Percentiles rank a stretch among this genome's conserved stretches.
Evolutionary conservation across 2,888 invertebrate genomes (phyloP).

Genomic region (Orthosia gracilis): DNA sequence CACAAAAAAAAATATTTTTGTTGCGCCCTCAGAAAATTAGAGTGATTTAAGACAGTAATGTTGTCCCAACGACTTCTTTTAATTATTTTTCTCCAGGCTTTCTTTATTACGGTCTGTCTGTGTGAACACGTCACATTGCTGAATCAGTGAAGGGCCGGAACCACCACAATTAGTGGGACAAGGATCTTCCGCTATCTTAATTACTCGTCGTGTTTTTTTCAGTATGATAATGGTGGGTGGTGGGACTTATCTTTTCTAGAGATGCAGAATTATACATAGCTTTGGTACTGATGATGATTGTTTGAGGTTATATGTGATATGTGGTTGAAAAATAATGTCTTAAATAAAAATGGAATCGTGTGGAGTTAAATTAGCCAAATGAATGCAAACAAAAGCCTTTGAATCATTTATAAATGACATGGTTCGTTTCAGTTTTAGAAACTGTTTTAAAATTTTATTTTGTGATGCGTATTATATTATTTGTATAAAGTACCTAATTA

Average conservation of each 20-base stretch:
- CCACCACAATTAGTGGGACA: conserved; percentile 53
- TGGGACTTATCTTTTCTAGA: conserved; percentile 47
- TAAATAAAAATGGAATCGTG: not conserved
- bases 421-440: not conserved
- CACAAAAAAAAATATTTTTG: not conserved
- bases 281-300: conserved; percentile 5
- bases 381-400: conserved; percentile 28
- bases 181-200: conserved; percentile 58
- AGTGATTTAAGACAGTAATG: conserved; percentile 25
- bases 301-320: not conserved
- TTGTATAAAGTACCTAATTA: not conserved
- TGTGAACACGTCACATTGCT: conserved; percentile 60
- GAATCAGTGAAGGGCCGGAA: conserved; percentile 53
- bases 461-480: not conserved
- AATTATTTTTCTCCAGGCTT: conserved; percentile 38
- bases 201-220: conserved; percentile 55
- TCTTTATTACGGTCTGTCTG: conserved; percentile 26
- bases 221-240: conserved; percentile 34
- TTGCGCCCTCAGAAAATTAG: conserved; percentile 23
- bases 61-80: conserved; percentile 37
- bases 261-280: conserved; percentile 1
- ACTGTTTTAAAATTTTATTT: not conserved
- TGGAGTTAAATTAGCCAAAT: not conserved
- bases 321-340: not conserved
- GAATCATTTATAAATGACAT: conserved; percentile 6